phyloP scores from a whole-genome alignment of 1,140 invertebrate species.

The Pectinophora gossypiella region DNA sequence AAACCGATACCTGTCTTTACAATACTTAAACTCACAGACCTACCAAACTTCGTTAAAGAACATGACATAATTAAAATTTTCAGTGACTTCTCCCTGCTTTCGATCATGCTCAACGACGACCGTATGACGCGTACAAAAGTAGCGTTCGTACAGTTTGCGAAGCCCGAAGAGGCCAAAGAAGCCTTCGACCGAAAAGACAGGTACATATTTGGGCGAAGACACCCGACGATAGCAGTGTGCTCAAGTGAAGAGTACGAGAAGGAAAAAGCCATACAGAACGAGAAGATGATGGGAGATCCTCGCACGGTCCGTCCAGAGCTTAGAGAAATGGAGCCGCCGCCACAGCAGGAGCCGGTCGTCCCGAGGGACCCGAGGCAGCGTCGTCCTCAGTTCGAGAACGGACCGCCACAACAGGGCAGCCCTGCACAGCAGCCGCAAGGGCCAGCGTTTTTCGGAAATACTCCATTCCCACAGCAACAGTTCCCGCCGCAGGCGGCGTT shows the following conservation, averaged over 20 bases:
- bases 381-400: slow-evolving; percentile 34
- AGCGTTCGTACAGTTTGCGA: slow-evolving; percentile 85
- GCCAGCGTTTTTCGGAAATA: slow-evolving; percentile 34
- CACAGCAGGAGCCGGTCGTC: slow-evolving; percentile 17
- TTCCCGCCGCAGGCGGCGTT: slow-evolving; percentile 27
- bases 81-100: slow-evolving; percentile 81
- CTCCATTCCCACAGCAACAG: slow-evolving; percentile 33
- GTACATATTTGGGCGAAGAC: slow-evolving; percentile 48
- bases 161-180: slow-evolving; percentile 79
- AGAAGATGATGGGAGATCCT: background rate
- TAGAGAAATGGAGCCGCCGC: slow-evolving; percentile 1
- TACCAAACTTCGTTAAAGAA: slow-evolving; percentile 85
- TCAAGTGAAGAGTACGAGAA: slow-evolving; percentile 44
- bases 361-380: slow-evolving; percentile 57
- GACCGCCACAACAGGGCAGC: slow-evolving; percentile 7
- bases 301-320: background rate
- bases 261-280: slow-evolving; percentile 27
- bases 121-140: slow-evolving; percentile 75
- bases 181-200: slow-evolving; percentile 74
- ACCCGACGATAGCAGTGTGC: slow-evolving; percentile 33
- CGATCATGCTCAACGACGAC: slow-evolving; percentile 80
- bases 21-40: slow-evolving; percentile 80
- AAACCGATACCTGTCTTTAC: slow-evolving; percentile 27
- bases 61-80: slow-evolving; percentile 87
- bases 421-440: slow-evolving; percentile 9